Evolutionary conservation across 2,113 vertebrate species (phyloP).

Genomic region (Antechinus stuartii): DNA sequence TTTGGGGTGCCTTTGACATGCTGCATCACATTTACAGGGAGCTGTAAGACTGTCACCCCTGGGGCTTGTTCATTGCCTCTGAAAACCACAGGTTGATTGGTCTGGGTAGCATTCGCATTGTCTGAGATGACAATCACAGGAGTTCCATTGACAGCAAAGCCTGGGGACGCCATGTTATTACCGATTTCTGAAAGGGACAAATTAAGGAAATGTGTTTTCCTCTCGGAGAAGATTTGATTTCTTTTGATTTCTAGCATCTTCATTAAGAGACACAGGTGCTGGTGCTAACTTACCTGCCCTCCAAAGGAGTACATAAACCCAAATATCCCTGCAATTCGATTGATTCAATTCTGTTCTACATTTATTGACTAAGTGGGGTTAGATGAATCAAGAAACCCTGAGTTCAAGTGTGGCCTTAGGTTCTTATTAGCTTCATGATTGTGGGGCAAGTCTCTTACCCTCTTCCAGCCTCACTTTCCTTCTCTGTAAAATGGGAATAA

Average conservation of each 20-base stretch:
- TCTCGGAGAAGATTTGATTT: background rate
- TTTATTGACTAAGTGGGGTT: no score
- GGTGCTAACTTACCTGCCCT: no score
- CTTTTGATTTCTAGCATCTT: background rate
- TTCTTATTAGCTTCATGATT: no score
- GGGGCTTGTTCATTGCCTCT: background rate
- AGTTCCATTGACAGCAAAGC: background rate
- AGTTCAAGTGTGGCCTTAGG: background rate
- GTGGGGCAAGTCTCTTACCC: background rate
- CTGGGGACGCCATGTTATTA: background rate
- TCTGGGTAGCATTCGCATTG: background rate
- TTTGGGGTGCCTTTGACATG: background rate
- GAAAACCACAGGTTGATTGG: background rate
- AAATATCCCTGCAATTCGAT: no score
- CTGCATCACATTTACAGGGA: background rate
- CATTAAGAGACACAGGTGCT: background rate
- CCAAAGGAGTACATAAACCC: no score
- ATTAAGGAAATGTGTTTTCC: background rate
- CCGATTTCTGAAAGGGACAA: slow-evolving; percentile 21
- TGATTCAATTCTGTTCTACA: no score
- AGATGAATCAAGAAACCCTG: background rate
- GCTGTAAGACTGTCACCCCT: background rate
- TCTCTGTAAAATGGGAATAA: background rate
- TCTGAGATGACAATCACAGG: background rate
- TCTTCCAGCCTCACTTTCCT: background rate